phyloP scores from a whole-genome alignment of 2,113 vertebrate species.

The Cettia cetti region DNA sequence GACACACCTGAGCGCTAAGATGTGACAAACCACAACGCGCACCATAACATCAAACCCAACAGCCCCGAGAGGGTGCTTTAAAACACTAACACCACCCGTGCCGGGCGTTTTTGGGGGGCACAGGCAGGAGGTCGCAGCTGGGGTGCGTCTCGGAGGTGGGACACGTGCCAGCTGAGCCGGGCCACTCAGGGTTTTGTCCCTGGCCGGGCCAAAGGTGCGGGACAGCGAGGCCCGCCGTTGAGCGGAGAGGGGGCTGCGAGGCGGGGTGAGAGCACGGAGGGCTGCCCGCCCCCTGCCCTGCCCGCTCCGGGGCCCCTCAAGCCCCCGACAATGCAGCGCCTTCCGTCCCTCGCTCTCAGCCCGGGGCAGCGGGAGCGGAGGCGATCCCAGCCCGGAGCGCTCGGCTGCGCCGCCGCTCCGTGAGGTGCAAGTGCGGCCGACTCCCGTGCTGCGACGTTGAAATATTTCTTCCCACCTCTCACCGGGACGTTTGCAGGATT shows the following conservation, averaged over 20 bases:
- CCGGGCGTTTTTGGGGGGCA: fast-evolving
- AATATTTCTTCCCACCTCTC: not conserved
- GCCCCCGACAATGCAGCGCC: fast-evolving
- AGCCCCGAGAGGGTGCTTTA: not conserved
- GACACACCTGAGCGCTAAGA: not conserved
- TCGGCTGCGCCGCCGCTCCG: not conserved
- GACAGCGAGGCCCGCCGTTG: not conserved
- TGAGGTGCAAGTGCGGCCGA: not conserved
- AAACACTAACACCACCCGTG: fast-evolving
- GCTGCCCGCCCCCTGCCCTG: not conserved
- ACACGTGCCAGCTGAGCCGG: not conserved
- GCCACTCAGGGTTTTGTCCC: not conserved
- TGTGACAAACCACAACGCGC: not conserved
- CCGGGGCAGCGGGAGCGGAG: not conserved
- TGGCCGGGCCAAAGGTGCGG: fast-evolving
- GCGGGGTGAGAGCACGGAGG: not conserved
- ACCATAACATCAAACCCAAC: not conserved
- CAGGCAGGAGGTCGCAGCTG: not conserved
- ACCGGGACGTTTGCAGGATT: not conserved
- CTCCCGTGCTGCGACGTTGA: fast-evolving
- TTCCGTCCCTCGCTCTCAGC: too few species aligned
- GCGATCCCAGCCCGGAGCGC: not conserved
- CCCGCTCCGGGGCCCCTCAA: not conserved
- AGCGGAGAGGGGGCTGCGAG: not conserved
- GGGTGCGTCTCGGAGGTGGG: not conserved